Percentiles rank a stretch among this genome's conserved stretches.
These are phyloP conservation scores for Xenotilapia caudafasciata DNA, from an alignment of 2,113 vertebrate genomes.

Conservation along the genomic window DNA sequence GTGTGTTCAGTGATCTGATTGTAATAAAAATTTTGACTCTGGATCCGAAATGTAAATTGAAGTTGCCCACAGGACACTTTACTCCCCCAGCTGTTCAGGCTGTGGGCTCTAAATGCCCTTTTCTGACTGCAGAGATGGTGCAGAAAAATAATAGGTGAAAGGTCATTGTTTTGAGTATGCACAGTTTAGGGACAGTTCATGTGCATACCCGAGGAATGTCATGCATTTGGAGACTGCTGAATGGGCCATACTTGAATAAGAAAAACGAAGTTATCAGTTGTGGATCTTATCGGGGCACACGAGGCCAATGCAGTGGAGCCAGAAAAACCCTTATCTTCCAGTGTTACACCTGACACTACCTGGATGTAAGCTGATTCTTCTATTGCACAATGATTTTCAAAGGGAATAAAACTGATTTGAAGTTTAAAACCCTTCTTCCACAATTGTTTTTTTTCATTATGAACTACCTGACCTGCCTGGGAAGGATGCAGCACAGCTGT, in stretches of 20 bases:
- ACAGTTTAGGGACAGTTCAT: background rate
- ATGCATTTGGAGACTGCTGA: background rate
- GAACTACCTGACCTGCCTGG: conserved; percentile 87
- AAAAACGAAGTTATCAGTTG: conserved; percentile 13
- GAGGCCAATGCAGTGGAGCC: background rate
- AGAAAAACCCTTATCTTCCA: conserved; percentile 69
- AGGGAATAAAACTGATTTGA: background rate
- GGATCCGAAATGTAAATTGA: background rate
- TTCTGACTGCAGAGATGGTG: conserved; percentile 60
- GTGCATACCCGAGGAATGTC: background rate
- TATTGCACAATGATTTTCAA: background rate
- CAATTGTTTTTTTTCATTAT: conserved; percentile 74
- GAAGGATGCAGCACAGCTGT: conserved; percentile 86
- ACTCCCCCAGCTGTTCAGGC: background rate
- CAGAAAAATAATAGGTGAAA: conserved; percentile 67
- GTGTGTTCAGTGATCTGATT: background rate
- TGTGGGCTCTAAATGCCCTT: conserved; percentile 75
- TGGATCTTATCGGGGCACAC: background rate
- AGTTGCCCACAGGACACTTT: background rate
- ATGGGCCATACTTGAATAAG: background rate
- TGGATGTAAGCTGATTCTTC: conserved; percentile 18
- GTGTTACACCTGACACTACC: conserved; percentile 86
- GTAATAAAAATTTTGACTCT: background rate
- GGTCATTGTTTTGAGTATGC: background rate
- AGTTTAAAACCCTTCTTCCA: background rate